A percentile compares a stretch with the other conserved stretches of the same genome.
phyloP scores from a whole-genome alignment of 2,888 invertebrate genomes.

The Argynnis bischoffii region DNA sequence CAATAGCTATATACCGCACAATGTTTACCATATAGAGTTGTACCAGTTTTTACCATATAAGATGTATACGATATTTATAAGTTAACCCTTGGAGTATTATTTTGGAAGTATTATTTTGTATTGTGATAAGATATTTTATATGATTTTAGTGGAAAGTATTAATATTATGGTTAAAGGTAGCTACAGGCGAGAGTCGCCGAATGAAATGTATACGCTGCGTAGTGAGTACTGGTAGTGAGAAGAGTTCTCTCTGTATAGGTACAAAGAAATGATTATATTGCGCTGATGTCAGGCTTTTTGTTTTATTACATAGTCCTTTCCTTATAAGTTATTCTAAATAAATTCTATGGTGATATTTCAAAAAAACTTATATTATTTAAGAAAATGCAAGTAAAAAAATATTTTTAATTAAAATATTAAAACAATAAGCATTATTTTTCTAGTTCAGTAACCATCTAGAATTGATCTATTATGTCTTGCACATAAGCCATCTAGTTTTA shows the following conservation, averaged over 20 bases:
- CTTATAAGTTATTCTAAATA: neutral
- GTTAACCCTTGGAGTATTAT: constrained; percentile 77
- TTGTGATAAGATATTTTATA: constrained; percentile 78
- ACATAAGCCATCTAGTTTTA: constrained; percentile 60
- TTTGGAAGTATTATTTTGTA: constrained; percentile 77
- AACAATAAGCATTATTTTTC: constrained; percentile 25
- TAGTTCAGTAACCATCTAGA: constrained; percentile 61
- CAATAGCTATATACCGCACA: constrained; percentile 49
- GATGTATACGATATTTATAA: constrained; percentile 72
- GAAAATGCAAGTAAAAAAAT: too few relatives aligned
- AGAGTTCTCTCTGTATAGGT: constrained; percentile 70
- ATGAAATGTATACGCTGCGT: constrained; percentile 72
- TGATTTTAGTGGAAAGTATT: constrained; percentile 74
- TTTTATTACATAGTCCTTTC: constrained; percentile 46
- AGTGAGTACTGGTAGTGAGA: constrained; percentile 70
- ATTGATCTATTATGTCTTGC: constrained; percentile 47
- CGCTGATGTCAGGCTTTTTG: constrained; percentile 61
- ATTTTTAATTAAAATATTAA: neutral
- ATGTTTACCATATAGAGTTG: constrained; percentile 58
- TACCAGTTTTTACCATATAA: constrained; percentile 59
- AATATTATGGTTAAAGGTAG: constrained; percentile 68
- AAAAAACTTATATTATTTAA: constrained; percentile 8
- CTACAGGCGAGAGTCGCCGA: constrained; percentile 67
- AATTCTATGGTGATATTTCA: neutral
- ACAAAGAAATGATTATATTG: constrained; percentile 80